Evolutionary conservation across 2,888 invertebrate genomes (phyloP).

Genomic region (Cecidostiba fungosa): DNA sequence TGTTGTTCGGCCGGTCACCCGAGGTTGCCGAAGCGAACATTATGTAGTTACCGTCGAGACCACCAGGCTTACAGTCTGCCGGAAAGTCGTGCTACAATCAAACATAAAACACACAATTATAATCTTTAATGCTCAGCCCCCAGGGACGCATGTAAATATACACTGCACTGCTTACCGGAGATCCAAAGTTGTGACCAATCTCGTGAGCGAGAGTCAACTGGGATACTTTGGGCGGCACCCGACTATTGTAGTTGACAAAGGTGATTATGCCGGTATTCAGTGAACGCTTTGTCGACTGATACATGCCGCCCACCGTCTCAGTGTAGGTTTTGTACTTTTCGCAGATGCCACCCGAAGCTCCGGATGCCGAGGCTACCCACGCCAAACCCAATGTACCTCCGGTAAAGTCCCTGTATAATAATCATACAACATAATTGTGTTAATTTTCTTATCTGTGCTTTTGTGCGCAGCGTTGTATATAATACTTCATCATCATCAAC

Average conservation of each 20-base stretch:
- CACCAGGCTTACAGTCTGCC: constrained; percentile 94
- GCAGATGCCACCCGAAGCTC: constrained; percentile 99
- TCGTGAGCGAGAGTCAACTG: constrained; percentile 99
- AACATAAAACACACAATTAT: too few species aligned
- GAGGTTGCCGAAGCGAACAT: constrained; percentile 99
- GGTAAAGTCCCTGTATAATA: constrained; percentile 89
- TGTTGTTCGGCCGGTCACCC: constrained; percentile 98
- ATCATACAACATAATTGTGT: too few species aligned
- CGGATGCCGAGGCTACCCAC: constrained; percentile 99
- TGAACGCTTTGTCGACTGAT: constrained; percentile 95
- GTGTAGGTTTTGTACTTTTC: constrained; percentile 99
- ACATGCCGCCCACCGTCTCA: constrained; percentile 96
- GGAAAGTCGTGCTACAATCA: constrained; percentile 96
- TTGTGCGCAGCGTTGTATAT: not conserved
- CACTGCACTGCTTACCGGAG: constrained; percentile 87
- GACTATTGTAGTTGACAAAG: constrained; percentile 98
- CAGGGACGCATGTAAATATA: too few species aligned
- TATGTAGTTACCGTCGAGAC: constrained; percentile 97
- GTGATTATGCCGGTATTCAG: constrained; percentile 99
- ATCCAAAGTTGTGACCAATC: constrained; percentile 99
- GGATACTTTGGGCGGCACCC: constrained; percentile 98
- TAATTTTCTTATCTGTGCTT: not conserved
- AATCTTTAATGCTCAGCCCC: too few species aligned
- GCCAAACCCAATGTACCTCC: constrained; percentile 99
- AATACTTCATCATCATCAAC: not conserved